phyloP scores from a whole-genome alignment of 2,113 vertebrate species.

The Echinops telfairi region DNA sequence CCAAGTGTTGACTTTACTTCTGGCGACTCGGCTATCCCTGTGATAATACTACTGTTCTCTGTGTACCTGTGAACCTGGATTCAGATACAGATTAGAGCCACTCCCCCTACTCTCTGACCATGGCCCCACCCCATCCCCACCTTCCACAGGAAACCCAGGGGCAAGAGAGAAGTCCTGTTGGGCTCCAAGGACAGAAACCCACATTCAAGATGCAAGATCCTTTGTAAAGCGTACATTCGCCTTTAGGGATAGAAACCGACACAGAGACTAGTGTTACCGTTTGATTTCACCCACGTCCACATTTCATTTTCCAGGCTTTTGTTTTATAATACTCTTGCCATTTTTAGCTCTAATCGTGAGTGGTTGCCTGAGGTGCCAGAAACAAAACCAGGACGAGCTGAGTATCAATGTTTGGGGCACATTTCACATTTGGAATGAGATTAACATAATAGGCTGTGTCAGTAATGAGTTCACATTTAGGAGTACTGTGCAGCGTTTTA shows the following conservation, averaged over 20 bases:
- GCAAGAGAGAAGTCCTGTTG: not conserved
- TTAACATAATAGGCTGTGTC: slow-evolving; percentile 61
- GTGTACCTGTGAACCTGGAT: not conserved
- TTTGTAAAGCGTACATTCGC: not conserved
- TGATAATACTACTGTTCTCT: not conserved
- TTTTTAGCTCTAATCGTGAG: slow-evolving; percentile 44
- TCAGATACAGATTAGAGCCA: not conserved
- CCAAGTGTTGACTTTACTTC: not conserved
- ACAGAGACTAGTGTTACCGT: not conserved
- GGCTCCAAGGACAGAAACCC: not conserved
- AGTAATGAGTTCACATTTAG: slow-evolving; percentile 56
- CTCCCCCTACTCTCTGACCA: too few species aligned
- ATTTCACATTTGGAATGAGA: slow-evolving; percentile 61
- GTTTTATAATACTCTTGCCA: slow-evolving; percentile 8
- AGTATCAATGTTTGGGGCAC: slow-evolving; percentile 48
- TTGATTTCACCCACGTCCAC: slow-evolving; percentile 18
- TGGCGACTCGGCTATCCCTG: not conserved
- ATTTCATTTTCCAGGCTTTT: slow-evolving; percentile 53
- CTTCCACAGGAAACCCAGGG: not conserved
- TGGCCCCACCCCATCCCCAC: not conserved
- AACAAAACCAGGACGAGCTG: slow-evolving; percentile 51
- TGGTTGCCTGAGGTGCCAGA: slow-evolving; percentile 46
- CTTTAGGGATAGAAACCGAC: not conserved
- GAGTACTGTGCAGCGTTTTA: not conserved
- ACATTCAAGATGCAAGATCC: not conserved